Evolutionary conservation across 2,888 invertebrate species (phyloP).

Genomic region (Apantesis nais): DNA sequence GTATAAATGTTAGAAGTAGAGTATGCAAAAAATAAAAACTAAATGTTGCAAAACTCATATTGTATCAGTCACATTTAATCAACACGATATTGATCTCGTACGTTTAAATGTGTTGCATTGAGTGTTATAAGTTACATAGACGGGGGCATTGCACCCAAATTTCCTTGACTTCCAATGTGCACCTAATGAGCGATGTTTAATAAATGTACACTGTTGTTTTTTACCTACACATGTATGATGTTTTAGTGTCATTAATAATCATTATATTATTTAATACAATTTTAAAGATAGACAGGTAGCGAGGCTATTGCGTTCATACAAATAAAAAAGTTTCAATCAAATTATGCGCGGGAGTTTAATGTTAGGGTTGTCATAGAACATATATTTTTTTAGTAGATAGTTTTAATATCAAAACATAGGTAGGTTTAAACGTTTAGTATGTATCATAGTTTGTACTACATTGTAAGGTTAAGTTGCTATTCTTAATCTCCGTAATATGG

Average conservation of each 20-base stretch:
- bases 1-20: background rate
- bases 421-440: no score
- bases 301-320: background rate
- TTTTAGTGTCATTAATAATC: background rate
- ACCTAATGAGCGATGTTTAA: background rate
- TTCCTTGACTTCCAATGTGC: constrained; percentile 8
- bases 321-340: background rate
- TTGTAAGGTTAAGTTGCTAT: no score
- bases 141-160: constrained; percentile 4
- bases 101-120: background rate
- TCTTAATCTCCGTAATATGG: no score
- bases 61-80: background rate
- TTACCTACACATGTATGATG: background rate
- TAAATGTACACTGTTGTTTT: background rate
- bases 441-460: no score
- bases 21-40: background rate
- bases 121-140: background rate
- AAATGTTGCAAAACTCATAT: background rate
- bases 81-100: background rate
- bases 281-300: no score
- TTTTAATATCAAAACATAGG: no score
- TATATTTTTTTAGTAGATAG: no score
- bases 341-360: background rate
- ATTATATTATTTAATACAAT: background rate
- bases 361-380: no score